phyloP scores from a whole-genome alignment of 2,113 vertebrate species.

The Megaceryle torquata region DNA sequence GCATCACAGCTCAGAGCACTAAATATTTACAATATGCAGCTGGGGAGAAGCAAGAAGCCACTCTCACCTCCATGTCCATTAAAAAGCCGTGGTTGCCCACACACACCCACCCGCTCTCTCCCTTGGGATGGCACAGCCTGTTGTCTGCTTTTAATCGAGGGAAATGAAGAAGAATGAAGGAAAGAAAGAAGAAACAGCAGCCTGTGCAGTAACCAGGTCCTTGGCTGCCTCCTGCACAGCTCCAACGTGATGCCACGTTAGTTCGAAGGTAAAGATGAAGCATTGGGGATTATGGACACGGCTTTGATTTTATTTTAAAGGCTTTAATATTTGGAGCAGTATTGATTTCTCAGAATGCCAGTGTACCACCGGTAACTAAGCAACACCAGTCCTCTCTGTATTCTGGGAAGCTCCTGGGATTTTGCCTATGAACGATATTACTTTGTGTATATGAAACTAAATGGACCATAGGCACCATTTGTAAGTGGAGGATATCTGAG shows the following conservation, averaged over 20 bases:
- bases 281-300: constrained; percentile 14
- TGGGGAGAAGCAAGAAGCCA: background rate
- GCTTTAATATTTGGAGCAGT: constrained; percentile 72
- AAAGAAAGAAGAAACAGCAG: background rate
- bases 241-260: background rate
- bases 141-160: background rate
- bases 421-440: constrained; percentile 71
- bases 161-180: background rate
- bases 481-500: constrained; percentile 25
- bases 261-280: background rate
- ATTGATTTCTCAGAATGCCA: constrained; percentile 73
- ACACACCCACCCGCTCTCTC: background rate
- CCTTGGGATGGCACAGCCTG: background rate
- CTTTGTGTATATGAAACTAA: constrained; percentile 74
- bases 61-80: rapidly evolving
- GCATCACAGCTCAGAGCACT: background rate
- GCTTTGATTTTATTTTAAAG: constrained; percentile 62
- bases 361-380: constrained; percentile 68
- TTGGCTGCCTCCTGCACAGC: background rate
- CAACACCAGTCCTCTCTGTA: constrained; percentile 67
- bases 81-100: background rate
- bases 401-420: constrained; percentile 68
- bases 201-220: background rate
- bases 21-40: rapidly evolving
- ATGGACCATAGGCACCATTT: constrained; percentile 70